phyloP scores from a whole-genome alignment of 2,888 invertebrate species.

The Colostygia pectinataria region DNA sequence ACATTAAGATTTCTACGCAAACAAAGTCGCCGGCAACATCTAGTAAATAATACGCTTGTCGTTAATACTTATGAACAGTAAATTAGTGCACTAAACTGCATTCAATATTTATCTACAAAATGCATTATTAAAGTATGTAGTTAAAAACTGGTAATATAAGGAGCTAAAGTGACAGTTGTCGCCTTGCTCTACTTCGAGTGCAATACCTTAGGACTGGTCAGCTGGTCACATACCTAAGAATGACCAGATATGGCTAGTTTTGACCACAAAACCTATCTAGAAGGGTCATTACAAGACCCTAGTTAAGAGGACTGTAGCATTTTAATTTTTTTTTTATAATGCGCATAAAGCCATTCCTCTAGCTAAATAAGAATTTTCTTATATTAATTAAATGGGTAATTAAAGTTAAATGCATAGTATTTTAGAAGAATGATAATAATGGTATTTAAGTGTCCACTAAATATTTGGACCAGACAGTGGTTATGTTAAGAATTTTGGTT shows the following conservation, averaged over 20 bases:
- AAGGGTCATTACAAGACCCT: too few species aligned
- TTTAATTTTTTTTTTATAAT: too few species aligned
- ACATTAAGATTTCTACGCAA: too few species aligned
- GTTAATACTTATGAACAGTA: not conserved
- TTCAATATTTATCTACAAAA: conserved; percentile 8
- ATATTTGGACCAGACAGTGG: not conserved
- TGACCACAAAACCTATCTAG: not conserved
- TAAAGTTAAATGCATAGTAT: not conserved
- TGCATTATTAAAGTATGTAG: conserved; percentile 34
- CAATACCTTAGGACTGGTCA: conserved; percentile 32
- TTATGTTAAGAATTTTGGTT: too few species aligned
- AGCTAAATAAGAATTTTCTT: too few species aligned
- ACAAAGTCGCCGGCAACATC: too few species aligned
- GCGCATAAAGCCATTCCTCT: too few species aligned
- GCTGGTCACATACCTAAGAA: conserved; percentile 25
- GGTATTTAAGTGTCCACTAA: not conserved
- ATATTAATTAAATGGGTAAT: not conserved
- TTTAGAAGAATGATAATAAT: not conserved
- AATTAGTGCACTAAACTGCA: not conserved
- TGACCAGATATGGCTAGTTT: conserved; percentile 13
- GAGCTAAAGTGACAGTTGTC: conserved; percentile 48
- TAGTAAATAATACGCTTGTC: too few species aligned
- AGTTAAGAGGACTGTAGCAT: too few species aligned
- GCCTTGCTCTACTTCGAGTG: conserved; percentile 48
- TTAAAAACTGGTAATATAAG: conserved; percentile 31